Evolutionary conservation across 2,113 vertebrate species (phyloP), one percentile per base, ranked within the genome.

Genomic region (Pelusios castaneus): DNA sequence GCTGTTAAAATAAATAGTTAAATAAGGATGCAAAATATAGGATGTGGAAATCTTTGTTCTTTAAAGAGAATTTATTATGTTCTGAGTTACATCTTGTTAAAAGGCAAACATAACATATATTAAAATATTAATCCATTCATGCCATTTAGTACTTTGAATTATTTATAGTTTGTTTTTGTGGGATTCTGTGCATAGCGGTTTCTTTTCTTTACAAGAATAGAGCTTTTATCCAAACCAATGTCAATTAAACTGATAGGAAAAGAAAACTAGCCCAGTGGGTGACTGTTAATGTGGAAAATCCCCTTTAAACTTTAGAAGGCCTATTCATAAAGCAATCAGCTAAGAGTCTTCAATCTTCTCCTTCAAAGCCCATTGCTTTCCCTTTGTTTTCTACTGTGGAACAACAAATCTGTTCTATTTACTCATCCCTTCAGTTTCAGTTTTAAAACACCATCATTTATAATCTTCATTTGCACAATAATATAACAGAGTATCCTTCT

Each of bases 51-150:
- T 38, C 82, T 98, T 96, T 88, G 34, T 92, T 94, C 89, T 95
- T 94, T 94, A 97, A 97, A 92, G 90, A 91, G 93, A 93, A 96
- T 97, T 97, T 97, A 94, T 97, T 96, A 97, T 96, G 95, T 97
- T 98, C 96, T 96, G 97, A 98, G 96, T 96, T 96, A 43, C 87
- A 75, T 95, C 90, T 95, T 3, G 73, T 96, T 98, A 95, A 97
- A 98, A 97, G 34, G 38, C 82, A 92, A 97, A 60, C 56, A 75
- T 94, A 97, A 94, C 80, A 93, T 84, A 82, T 95, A 95, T 97
- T 97, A 95, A 97, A 97, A 97, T 97, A 97, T 97, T 97, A 91
- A 98, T 96, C 88, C 84, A 89, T 96, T 94, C 87, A 75, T 96
- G 78, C 81, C 84, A 93, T 95, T 98, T 97, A 97, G 31, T 94